Percentiles rank a stretch among this genome's conserved stretches.
Conservation (phyloP, 1,140 invertebrate genomes). For the Musca domestica region DNA sequence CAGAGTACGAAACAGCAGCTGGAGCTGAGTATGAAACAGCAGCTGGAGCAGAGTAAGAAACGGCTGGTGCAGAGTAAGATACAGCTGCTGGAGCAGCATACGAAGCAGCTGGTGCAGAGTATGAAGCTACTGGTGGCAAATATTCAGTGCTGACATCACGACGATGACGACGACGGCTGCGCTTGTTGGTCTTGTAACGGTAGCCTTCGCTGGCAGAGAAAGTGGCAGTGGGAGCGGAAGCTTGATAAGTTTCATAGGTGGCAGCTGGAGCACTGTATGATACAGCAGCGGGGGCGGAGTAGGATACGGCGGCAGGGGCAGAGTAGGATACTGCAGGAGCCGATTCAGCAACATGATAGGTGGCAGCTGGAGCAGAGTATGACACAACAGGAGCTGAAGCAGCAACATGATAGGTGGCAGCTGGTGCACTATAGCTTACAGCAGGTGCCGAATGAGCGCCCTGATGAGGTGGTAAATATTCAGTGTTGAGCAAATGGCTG, state of each 20-base stretch:
- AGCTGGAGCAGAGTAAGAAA: no score
- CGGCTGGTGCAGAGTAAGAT: background rate
- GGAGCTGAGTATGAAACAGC: no score
- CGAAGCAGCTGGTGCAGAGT: conserved; percentile 9
- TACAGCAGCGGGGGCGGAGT: conserved; percentile 28
- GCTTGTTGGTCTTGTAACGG: conserved; percentile 32
- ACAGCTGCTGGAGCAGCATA: conserved; percentile 25
- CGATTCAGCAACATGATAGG: no score
- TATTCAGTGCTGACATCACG: conserved; percentile 22
- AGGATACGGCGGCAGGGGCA: conserved; percentile 13
- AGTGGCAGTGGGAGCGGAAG: conserved; percentile 28
- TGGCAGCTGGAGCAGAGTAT: background rate
- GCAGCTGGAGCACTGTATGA: conserved; percentile 29
- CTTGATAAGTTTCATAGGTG: no score
- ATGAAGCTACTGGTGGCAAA: conserved; percentile 23
- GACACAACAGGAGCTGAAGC: background rate
- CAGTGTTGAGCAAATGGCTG: conserved; percentile 31
- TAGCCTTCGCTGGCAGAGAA: conserved; percentile 26
- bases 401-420: background rate
- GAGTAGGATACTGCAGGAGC: no score
- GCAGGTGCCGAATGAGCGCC: no score
- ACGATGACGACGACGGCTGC: background rate
- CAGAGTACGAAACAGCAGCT: no score
- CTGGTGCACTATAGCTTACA: no score
- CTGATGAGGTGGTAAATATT: conserved; percentile 29